These are phyloP conservation scores for Stegana nigrithorax DNA, from an alignment of 2,888 invertebrate genomes.

Conservation along the genomic window DNA sequence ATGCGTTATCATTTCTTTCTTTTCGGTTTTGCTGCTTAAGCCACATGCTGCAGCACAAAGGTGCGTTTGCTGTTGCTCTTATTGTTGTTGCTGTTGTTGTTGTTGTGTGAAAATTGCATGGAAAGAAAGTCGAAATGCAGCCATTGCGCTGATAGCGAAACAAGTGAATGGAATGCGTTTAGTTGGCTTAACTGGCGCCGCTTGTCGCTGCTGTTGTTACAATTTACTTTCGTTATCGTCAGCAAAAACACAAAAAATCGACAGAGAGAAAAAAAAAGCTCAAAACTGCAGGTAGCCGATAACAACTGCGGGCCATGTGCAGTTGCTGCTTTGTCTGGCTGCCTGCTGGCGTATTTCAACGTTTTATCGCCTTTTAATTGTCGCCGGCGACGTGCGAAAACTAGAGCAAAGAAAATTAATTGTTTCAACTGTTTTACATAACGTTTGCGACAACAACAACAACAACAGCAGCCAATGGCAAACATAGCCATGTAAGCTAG, in stretches of 20 bases:
- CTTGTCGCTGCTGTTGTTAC: slow-evolving; percentile 32
- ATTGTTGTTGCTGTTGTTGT: slow-evolving; percentile 42
- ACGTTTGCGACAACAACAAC: no score
- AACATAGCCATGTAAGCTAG: no score
- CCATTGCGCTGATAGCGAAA: slow-evolving; percentile 7
- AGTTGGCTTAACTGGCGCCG: slow-evolving; percentile 29
- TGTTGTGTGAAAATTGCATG: slow-evolving; percentile 30
- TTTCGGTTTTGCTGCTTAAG: neutral
- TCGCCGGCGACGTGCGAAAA: slow-evolving; percentile 50
- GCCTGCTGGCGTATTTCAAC: slow-evolving; percentile 48
- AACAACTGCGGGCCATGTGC: no score
- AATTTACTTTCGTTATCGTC: slow-evolving; percentile 52
- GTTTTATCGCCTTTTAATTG: slow-evolving; percentile 44
- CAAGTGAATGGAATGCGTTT: slow-evolving; percentile 50
- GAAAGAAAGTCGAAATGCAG: neutral
- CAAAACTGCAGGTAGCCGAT: no score
- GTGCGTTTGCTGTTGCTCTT: no score
- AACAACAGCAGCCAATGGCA: no score
- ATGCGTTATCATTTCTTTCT: slow-evolving; percentile 49
- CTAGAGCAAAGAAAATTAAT: slow-evolving; percentile 67
- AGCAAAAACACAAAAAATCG: neutral
- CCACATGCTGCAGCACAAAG: no score
- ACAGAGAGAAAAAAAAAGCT: neutral
- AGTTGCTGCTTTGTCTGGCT: slow-evolving; percentile 1
- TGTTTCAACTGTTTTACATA: slow-evolving; percentile 64